Evolutionary conservation across 2,113 vertebrate species (phyloP), one percentile per base, ranked within the genome.

Genomic region (Brienomyrus brachyistius): DNA sequence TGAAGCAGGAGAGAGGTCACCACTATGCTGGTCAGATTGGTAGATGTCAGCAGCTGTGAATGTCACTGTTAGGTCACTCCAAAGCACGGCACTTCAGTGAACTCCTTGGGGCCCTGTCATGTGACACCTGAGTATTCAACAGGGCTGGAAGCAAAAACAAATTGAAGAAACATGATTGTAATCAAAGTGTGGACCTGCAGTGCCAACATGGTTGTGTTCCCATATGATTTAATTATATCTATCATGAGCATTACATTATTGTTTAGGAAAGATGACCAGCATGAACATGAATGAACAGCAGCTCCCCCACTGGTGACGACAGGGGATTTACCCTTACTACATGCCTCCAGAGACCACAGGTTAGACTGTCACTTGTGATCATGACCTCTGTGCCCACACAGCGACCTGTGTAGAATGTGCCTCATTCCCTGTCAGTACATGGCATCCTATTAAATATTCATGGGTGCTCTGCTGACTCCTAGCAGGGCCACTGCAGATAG

Each of bases 181-280:
- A 50, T n/a, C 82, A 11, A 48, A 27, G 80, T 45, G 27, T 43
- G 80, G 45, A 83, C 40, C 19, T 47, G 40, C 80, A 9, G 17
- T 21, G 80, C n/a, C 47, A 74, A 90, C 82, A 1, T 23, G n/a
- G 77, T 86, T 35, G 91, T 93, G 93, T 91, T 92, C 80, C 51
- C 83, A 90, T 51, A 50, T 50, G 83, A 86, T 86, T 47, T 31
- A 51, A 51, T 50, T 50, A 86, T 27, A 51, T 86, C 43, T 13
- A 51, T 86, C 48, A 27, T 86, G n/a, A 86, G 83, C 10, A 86
- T 51, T 86, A 80, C 17, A 77, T 77, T 77, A 80, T 43, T 43
- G 74, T 43, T 80, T 80, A 77, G 70, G 70, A 40, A 77, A 77
- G 11, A 77, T 40, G 70, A 2, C 74, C 35, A 40, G 31, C 74